Evolutionary conservation across 2,113 vertebrate genomes (phyloP).

Genomic region (Panurus biarmicus): DNA sequence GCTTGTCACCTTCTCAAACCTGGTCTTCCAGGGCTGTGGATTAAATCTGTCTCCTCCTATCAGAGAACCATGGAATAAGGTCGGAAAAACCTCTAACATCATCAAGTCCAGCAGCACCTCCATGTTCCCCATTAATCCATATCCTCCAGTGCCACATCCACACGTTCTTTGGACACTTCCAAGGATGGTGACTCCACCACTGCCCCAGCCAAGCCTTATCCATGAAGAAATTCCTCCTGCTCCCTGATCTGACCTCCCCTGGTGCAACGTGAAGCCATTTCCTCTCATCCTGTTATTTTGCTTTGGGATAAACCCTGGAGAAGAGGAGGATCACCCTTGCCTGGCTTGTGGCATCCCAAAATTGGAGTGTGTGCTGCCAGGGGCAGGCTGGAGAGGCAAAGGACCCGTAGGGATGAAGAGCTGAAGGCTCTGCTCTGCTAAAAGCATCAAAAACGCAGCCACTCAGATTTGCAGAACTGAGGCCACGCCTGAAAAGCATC

Average conservation of each 20-base stretch:
- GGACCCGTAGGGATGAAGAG: neutral
- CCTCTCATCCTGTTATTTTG: neutral
- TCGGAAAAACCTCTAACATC: neutral
- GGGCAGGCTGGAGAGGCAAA: neutral
- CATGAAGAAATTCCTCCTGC: neutral
- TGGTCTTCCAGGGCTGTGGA: neutral
- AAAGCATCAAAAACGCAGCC: neutral
- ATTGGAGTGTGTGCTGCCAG: rapidly evolving
- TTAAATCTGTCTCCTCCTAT: neutral
- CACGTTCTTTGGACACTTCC: neutral
- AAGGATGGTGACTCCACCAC: neutral
- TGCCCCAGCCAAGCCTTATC: neutral
- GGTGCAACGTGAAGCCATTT: neutral
- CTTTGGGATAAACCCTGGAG: neutral
- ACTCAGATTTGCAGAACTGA: neutral
- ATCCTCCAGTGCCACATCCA: neutral
- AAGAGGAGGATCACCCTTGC: neutral
- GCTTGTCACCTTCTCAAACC: neutral
- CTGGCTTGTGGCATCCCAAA: neutral
- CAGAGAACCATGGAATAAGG: neutral
- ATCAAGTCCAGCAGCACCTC: neutral
- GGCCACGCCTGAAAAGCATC: neutral
- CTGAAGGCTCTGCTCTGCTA: neutral
- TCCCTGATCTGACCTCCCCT: neutral
- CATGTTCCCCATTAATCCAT: neutral